These are phyloP conservation scores for Habropoda laboriosa DNA, from an alignment of 1,140 invertebrate genomes.

Conservation along the genomic window DNA sequence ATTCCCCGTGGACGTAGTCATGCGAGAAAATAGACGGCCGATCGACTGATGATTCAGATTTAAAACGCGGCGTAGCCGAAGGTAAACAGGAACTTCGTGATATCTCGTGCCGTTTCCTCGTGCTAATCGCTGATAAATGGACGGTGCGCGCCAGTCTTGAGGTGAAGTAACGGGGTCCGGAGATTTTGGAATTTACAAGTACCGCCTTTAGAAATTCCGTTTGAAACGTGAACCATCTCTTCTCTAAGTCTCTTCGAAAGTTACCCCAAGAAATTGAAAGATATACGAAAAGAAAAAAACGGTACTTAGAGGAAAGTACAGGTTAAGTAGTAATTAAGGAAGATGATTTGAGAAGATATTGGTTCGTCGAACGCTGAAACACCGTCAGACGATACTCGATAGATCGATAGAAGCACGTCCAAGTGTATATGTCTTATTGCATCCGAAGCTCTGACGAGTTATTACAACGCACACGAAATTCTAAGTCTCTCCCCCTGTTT, in stretches of 20 bases:
- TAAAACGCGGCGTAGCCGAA: constrained; percentile 2
- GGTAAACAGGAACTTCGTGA: constrained; percentile 13
- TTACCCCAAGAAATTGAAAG: no score
- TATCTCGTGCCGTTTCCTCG: neutral
- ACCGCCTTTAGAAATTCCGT: neutral
- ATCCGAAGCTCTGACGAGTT: neutral
- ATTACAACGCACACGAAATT: neutral
- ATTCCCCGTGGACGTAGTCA: constrained; percentile 32
- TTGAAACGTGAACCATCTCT: neutral
- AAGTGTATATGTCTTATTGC: neutral
- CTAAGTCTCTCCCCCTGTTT: neutral
- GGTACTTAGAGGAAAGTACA: neutral
- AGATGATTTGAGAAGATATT: neutral
- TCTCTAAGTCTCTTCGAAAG: neutral
- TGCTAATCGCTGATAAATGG: constrained; percentile 28
- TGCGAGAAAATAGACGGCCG: constrained; percentile 31
- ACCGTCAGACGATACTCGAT: neutral
- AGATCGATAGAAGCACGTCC: neutral
- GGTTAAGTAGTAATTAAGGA: neutral
- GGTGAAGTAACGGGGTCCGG: neutral
- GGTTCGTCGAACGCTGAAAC: neutral
- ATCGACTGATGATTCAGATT: constrained; percentile 29
- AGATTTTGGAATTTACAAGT: neutral
- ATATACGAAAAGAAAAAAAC: no score
- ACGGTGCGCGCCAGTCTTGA: neutral